Conservation (phyloP, 30 jellyfish, hydroid and myxozoan species). For the Mastigias papua region DNA sequence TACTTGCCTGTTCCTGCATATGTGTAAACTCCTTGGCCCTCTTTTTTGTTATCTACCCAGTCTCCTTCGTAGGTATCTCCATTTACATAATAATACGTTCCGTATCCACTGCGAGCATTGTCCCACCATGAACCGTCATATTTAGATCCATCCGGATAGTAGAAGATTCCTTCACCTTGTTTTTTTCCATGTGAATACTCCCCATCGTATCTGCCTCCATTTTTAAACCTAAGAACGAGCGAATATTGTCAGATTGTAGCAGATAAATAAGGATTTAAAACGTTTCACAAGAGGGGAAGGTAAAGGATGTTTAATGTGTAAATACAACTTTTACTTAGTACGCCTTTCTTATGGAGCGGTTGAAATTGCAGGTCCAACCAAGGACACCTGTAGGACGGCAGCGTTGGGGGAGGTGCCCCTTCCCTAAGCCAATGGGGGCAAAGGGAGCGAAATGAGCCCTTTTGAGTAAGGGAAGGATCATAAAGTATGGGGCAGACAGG, state of each 20-base stretch:
- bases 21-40: conserved; percentile 69
- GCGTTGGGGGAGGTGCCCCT: too few species aligned
- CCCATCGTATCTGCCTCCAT: conserved; percentile 69
- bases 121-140: conserved; percentile 70
- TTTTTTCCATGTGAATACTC: conserved; percentile 42
- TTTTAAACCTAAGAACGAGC: conserved; percentile 42
- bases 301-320: too few species aligned
- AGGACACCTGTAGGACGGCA: too few species aligned
- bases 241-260: neutral
- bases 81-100: conserved; percentile 53
- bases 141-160: conserved; percentile 71
- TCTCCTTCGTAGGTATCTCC: conserved; percentile 79
- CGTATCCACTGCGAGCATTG: conserved; percentile 65
- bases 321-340: too few species aligned
- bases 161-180: conserved; percentile 66
- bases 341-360: too few species aligned
- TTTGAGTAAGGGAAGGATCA: too few species aligned
- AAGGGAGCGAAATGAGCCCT: too few species aligned
- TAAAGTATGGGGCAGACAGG: too few species aligned
- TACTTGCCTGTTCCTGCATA: conserved; percentile 81
- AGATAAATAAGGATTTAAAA: too few species aligned
- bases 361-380: too few species aligned
- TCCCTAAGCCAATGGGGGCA: too few species aligned
- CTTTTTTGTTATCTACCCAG: conserved; percentile 62
- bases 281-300: too few species aligned